phyloP scores from a whole-genome alignment of 2,113 vertebrate species.

The Oryzias javanicus region DNA sequence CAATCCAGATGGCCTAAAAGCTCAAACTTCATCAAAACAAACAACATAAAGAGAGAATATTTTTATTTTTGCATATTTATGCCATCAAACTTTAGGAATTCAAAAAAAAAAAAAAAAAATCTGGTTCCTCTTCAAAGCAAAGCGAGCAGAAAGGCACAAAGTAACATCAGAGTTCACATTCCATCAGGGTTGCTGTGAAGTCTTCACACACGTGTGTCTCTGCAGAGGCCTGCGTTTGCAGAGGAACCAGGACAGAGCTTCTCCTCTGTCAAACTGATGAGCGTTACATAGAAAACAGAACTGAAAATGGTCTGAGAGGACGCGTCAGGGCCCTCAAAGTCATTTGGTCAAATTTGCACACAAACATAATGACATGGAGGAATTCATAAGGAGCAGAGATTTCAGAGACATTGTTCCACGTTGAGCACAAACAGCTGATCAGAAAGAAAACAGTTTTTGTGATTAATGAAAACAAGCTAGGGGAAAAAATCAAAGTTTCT shows the following conservation, averaged over 20 bases:
- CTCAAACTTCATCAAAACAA: neutral
- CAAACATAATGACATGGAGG: slow-evolving; percentile 41
- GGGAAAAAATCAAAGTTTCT: neutral
- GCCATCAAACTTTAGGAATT: slow-evolving; percentile 18
- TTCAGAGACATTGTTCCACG: too few relatives aligned
- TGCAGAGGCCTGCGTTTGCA: slow-evolving; percentile 43
- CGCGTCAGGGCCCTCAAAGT: slow-evolving; percentile 1
- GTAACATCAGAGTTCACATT: slow-evolving; percentile 87
- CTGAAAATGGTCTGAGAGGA: neutral
- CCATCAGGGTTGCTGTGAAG: slow-evolving; percentile 89
- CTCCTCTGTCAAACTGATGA: slow-evolving; percentile 17
- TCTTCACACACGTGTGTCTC: slow-evolving; percentile 85
- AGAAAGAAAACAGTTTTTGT: neutral
- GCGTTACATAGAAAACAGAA: slow-evolving; percentile 28
- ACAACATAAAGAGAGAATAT: slow-evolving; percentile 3
- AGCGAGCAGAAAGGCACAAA: slow-evolving; percentile 69
- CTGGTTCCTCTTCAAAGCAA: slow-evolving; percentile 67
- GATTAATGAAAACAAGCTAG: neutral
- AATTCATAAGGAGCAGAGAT: slow-evolving; percentile 14
- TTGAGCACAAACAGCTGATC: too few relatives aligned
- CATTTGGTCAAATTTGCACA: slow-evolving; percentile 33
- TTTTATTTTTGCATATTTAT: slow-evolving; percentile 68
- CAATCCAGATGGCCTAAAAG: neutral
- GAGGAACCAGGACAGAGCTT: slow-evolving; percentile 30
- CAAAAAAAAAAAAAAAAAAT: slow-evolving; percentile 24